Base-by-base conservation (phyloP, 2,113 vertebrate species). In the Hoplias malabaricus region DNA sequence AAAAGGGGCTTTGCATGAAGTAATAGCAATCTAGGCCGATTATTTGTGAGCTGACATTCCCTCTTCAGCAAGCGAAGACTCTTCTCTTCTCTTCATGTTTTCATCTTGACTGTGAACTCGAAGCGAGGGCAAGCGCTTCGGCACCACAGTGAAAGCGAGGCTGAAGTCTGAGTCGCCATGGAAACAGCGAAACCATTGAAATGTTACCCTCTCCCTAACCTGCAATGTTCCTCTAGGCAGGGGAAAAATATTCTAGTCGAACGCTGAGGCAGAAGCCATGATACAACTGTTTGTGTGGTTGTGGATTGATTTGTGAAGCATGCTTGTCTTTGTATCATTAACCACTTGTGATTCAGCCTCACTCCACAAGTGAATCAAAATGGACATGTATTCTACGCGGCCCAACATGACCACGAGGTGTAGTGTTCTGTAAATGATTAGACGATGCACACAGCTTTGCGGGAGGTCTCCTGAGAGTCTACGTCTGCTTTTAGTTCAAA, bases 141-240 rank as follows among this genome's bases (percentile, higher is more conserved):
- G 69, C 42, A 46, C 43, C 27, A 56, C 69, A 68, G 69, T n/a
- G 67, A 34, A 73, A 80, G 67, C 57, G 67, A 80, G 66, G 78
- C 70, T 78, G 71, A 84, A 86, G 56, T 78, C 80, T 72, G 66
- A 67, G 79, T 87, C 81, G 54, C 86, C 83, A 88, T 87, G 86
- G 87, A 81, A 86, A 87, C 84, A 82, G 77, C 72, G 82, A 83
- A 83, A 88, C 71, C 84, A 79, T 66, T 75, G 68, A 79, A 69
- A 83, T 50, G 75, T 69, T 84, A 75, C 69, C 70, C 76, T 84
- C 75, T 75, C 73, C 57, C 48, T 75, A 62, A 69, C 71, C 76
- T 56, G 65, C 48, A 70, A 57, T 57, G 69, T 42, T 78, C 69
- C 57, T 82, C 27, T 78, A 54, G 54, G 74, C 80, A 73, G 61